A percentile compares a stretch with the other conserved stretches of the same genome.
Conservation (phyloP, 2,797 vertebrate species). For the Toxotes lorentzi region DNA sequence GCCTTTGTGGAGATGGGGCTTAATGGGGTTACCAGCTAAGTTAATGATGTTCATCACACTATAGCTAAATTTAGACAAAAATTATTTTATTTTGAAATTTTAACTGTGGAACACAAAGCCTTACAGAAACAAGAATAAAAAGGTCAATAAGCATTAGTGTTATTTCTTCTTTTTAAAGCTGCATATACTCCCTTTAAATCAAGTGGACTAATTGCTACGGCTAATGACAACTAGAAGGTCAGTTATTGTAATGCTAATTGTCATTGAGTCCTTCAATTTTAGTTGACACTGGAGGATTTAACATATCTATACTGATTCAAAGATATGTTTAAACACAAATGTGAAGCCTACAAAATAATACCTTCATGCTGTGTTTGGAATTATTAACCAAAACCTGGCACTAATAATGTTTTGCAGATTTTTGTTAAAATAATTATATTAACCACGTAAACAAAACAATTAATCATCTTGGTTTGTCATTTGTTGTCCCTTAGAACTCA, state of each 20-base stretch:
- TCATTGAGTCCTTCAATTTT: no score
- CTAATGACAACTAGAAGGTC: not conserved
- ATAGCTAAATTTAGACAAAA: not conserved
- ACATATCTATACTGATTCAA: not conserved
- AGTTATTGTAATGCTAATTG: no score
- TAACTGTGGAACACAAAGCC: not conserved
- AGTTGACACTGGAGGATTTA: not conserved
- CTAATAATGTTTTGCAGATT: not conserved
- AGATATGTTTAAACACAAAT: not conserved
- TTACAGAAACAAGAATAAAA: no score
- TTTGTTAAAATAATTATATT: not conserved
- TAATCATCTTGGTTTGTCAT: not conserved
- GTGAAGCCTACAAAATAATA: not conserved
- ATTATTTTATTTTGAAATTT: not conserved
- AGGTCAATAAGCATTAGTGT: no score
- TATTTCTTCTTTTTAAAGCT: no score
- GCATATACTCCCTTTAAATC: no score
- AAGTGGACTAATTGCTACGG: no score
- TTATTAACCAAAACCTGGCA: not conserved
- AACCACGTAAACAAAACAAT: not conserved
- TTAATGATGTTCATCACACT: not conserved
- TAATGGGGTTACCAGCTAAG: not conserved
- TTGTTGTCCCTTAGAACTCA: not conserved
- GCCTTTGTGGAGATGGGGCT: not conserved
- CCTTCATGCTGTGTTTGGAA: not conserved